phyloP scores from a whole-genome alignment of 2,113 vertebrate species.

The Nyctereutes procyonoides region DNA sequence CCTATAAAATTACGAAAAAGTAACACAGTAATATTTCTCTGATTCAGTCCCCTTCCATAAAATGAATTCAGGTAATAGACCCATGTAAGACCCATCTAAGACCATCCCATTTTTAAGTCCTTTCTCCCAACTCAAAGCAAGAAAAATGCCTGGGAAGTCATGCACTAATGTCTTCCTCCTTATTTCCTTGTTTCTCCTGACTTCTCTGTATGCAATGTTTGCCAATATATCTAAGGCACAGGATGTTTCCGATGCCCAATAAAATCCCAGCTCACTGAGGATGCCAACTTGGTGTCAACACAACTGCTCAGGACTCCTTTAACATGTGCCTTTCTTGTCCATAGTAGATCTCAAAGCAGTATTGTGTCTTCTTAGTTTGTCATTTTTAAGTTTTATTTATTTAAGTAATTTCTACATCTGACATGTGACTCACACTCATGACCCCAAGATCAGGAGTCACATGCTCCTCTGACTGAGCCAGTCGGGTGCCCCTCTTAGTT shows the following conservation, averaged over 20 bases:
- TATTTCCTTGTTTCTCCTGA: background rate
- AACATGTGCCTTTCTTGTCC: background rate
- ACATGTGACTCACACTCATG: background rate
- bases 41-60: background rate
- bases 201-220: background rate
- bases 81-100: background rate
- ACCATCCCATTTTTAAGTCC: background rate
- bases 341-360: background rate
- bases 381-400: background rate
- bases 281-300: background rate
- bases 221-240: background rate
- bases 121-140: background rate
- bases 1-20: background rate
- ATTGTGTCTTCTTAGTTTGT: background rate
- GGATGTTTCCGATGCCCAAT: background rate
- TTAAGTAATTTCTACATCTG: background rate
- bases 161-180: background rate
- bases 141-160: background rate
- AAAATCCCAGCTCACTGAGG: background rate
- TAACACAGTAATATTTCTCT: background rate
- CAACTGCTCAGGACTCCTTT: background rate
- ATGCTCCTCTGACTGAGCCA: background rate
- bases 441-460: background rate
- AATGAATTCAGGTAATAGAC: background rate
- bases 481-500: background rate